Base-by-base conservation (phyloP, 2,113 vertebrate genomes). In the Saimiri boliviensis region DNA sequence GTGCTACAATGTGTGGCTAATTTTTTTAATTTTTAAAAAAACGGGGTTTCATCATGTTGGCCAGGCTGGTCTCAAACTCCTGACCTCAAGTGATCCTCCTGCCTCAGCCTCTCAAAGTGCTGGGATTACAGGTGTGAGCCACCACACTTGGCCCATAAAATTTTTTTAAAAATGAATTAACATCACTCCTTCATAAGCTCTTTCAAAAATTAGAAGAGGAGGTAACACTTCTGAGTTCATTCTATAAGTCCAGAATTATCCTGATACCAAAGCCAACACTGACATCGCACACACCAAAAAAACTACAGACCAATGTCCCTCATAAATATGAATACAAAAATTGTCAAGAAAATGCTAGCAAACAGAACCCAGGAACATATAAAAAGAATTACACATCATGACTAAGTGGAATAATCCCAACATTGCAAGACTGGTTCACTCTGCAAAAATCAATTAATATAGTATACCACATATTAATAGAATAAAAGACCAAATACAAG, bases 151-250 rank as follows among this genome's bases (percentile, higher is more conserved):
- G 27, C 12, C 60, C 60, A 30, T 30, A 30, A 13, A 63, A 13
- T 13, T 14, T 63, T 63, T 79, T 92, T 20, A 25, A 87, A 83
- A 60, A 95, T 84, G 14, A 95, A 70, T 60, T 79, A 93, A 84
- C 58, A 60, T 79, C 80, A 79, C 3, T 79, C 16, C 47, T 89
- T 93, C 40, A 89, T 42, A 89, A 91, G 93, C 20, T 84, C 35
- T 79, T 95, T 14, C 27, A 84, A 93, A 77, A 95, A 84, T 27
- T 2, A 68, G 21, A 84, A 60, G 27, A 89, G 56, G 17, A 92
- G 40, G 42, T 19, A 93, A 93, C 20, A 56, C 49, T 60, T 68
- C 40, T 5, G 27, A 95, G 68, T 37, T 47, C 19, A 56, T 63
- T 49, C 35, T 92, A 74, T 87, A 68, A 92, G 37, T 30, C 42